Base-by-base conservation (phyloP, 2,888 invertebrate species). In the Epinotia bilunana region DNA sequence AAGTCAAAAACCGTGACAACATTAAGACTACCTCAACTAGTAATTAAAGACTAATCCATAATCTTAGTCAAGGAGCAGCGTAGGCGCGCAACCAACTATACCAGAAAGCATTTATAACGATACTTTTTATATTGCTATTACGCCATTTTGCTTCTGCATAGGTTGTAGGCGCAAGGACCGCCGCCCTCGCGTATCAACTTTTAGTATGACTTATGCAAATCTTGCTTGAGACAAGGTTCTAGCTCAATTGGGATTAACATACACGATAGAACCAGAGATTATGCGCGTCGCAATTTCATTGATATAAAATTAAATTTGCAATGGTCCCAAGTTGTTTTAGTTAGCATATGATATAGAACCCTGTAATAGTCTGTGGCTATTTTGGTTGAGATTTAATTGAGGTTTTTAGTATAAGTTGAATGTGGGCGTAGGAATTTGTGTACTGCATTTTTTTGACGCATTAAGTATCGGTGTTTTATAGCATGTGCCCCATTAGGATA, bases 151-250 rank as follows among this genome's bases (percentile, higher is more conserved):
- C 9, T 60, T 60, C 23, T 23, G 0, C 11, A 23, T 12, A 18
- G 9, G 7, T 39, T 43, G 74, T 74, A 60, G 70, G 74, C 82
- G 83, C 84, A 81, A 83, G 83, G 83, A 83, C 81, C 82, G 80
- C 73, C 83, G 82, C 83, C 83, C 77, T 83, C 84, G 83, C 81
- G 81, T 61, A 76, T 72, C 76, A 72, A 78, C 74, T 77, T 76
- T 79, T 79, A 76, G 60, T 55, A 65, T 83, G 86, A 86, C 86
- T 83, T 83, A 90, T 90, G 89, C 88, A 88, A 90, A 90, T 89
- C 82, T 86, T 84, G 84, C 83, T 80, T 77, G 80, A 73, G 76
- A 74, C 74, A 71, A 65, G 76, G 89, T 88, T 88, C 90, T 90
- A 76, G 62, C 70, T 73, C 49, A 53, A 18, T 39, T 46, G 18